These are phyloP conservation scores for Austrofundulus limnaeus DNA, from an alignment of 2,113 vertebrate genomes.

Conservation along the genomic window DNA sequence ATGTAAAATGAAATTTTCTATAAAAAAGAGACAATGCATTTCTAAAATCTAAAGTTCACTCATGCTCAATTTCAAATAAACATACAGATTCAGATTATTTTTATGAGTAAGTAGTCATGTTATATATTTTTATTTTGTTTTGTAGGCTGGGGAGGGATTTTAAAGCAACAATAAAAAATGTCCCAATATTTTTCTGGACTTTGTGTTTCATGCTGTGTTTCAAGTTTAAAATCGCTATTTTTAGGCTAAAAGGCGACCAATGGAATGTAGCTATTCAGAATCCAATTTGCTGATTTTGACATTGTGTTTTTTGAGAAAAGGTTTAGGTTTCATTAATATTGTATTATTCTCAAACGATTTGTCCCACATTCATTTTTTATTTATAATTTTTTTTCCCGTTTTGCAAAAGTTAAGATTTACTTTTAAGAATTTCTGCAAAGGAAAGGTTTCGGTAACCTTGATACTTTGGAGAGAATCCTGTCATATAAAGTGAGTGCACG, in stretches of 20 bases:
- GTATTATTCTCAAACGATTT: neutral
- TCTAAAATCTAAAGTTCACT: neutral
- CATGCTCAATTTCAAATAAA: neutral
- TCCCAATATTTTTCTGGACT: no score
- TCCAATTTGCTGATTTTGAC: neutral
- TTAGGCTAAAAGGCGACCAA: neutral
- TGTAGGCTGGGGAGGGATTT: no score
- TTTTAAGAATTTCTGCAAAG: neutral
- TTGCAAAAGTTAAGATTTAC: neutral
- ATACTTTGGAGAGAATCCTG: no score
- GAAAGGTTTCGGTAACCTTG: neutral
- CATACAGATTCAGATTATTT: neutral
- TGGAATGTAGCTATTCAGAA: neutral
- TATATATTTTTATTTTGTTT: no score
- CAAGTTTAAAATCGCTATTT: neutral
- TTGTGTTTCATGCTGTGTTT: neutral
- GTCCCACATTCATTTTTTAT: neutral
- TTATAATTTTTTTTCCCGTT: neutral
- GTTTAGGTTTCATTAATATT: neutral
- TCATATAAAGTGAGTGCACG: no score
- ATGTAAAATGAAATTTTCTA: neutral
- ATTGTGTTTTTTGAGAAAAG: neutral
- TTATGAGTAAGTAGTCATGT: no score
- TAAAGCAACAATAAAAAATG: no score
- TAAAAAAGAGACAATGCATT: neutral